Evolutionary conservation across 2,888 invertebrate genomes (phyloP), one percentile per base, ranked within the genome.

Genomic region (Pimpla rufipes): DNA sequence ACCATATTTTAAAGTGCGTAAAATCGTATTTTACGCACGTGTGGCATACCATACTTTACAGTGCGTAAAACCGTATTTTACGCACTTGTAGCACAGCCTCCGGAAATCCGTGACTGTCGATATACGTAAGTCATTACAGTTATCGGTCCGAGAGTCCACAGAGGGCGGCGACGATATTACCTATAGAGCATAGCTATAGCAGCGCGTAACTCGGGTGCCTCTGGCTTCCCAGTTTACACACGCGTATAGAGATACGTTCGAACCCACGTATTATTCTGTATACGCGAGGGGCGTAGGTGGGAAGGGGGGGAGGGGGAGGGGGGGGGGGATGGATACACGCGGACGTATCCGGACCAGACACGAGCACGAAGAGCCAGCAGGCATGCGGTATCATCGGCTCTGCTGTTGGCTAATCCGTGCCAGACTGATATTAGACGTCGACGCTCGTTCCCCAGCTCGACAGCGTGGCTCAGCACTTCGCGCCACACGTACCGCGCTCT

Each of bases 371-470:
- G 11, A 18, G 55, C 23, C 40, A 42, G 37, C 55, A 64, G 42
- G 62, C 50, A 52, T 35, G 62, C 74, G 29, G 40, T 68, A 64
- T 70, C 52, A 13, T 42, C 50, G 52, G 45, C 50, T 80, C 50
- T 23, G 74, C 62, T 74, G 62, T 70, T 45, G 68, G 80, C 80
- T 75, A 75, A 75, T 80, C 80, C 75, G 55, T 76, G 64, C 68
- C 75, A 70, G 70, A 55, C 62, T 76, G 70, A 76, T 81, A 81
- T 81, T 70, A 66, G 80, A 81, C 64, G 75, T 76, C 75, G 80
- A 47, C 70, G 75, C 70, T 55, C 68, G 67, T 77, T 68, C 67
- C n/a, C 35, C 18, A 35, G 18, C 59, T 68, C 77, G 50, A 70
- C 68, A 62, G 76, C 67, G 13, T 16, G 67, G 57, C 74, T 79